Base-by-base conservation (phyloP, 2,888 invertebrate species). In the Drosophila maculinotata region DNA sequence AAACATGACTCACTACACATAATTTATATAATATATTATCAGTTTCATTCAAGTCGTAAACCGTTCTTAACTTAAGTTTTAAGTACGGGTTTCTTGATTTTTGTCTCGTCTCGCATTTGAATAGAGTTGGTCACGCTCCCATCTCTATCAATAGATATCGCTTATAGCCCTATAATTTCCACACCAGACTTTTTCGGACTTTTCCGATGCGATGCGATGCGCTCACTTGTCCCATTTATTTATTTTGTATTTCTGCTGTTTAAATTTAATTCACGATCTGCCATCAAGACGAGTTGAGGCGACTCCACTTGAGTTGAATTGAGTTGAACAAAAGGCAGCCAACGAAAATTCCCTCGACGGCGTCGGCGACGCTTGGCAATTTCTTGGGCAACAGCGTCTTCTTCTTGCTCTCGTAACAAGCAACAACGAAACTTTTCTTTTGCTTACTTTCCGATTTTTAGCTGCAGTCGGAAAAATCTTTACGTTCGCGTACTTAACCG, bases 181-280 rank as follows among this genome's bases (percentile, higher is more conserved):
- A 73, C 77, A 56, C 69, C 68, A 69, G 42, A 36, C 35, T 35
- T 36, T 44, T 36, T 36, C 20, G 20, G 20, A 20, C 20, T 47
- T 52, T 68, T 49, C 30, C 48, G 44, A 17, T 44, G 26, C 15
- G 39, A 59, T 52, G 52, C 35, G 41, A 59, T 49, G 54, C 54
- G 69, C 84, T 84, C 85, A 88, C 79, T 87, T 88, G 84, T 84
- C 87, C 88, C 84, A 84, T 84, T 84, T 84, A 87, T 84, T 87
- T 88, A 84, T 84, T 81, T 81, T 81, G 87, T 77, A 74, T 78
- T 77, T 80, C 64, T 86, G 80, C 75, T 69, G 83, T 74, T 87
- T 82, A 83, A 87, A 86, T 82, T 83, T 84, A 87, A 88, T 84
- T 84, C 84, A 84, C 84, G 84, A 87, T 81, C 87, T 64, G 66